These are phyloP conservation scores for Podarcis lilfordi DNA, from an alignment of 2,797 vertebrate genomes.

Conservation along the genomic window DNA sequence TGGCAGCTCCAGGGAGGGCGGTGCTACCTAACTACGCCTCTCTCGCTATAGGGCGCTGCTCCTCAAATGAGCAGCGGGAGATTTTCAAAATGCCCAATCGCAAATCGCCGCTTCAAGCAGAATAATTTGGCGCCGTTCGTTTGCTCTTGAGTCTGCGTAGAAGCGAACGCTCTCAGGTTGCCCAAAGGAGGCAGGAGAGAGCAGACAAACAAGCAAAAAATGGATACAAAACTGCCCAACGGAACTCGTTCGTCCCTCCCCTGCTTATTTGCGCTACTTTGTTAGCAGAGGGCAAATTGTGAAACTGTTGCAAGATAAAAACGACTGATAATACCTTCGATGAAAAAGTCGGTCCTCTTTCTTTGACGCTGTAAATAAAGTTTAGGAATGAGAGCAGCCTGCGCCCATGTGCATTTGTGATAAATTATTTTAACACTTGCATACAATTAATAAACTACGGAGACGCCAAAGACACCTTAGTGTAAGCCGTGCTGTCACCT, in stretches of 20 bases:
- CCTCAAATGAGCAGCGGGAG: neutral
- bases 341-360: neutral
- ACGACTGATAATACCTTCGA: too few relatives aligned
- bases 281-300: neutral
- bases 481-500: neutral
- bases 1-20: accelerated
- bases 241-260: neutral
- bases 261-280: neutral
- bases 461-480: neutral
- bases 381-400: neutral
- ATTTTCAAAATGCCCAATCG: constrained; percentile 5
- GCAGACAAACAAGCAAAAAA: neutral
- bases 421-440: neutral
- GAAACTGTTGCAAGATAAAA: neutral
- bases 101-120: neutral
- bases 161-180: too few relatives aligned
- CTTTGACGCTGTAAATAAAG: neutral
- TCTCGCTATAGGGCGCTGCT: too few relatives aligned
- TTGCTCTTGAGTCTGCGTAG: neutral
- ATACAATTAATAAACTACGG: neutral
- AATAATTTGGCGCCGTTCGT: neutral
- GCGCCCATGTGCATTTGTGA: neutral
- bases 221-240: neutral
- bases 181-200: too few relatives aligned
- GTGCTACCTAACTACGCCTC: accelerated